Base-by-base conservation (phyloP, 2,888 invertebrate genomes). In the Salticus scenicus region DNA sequence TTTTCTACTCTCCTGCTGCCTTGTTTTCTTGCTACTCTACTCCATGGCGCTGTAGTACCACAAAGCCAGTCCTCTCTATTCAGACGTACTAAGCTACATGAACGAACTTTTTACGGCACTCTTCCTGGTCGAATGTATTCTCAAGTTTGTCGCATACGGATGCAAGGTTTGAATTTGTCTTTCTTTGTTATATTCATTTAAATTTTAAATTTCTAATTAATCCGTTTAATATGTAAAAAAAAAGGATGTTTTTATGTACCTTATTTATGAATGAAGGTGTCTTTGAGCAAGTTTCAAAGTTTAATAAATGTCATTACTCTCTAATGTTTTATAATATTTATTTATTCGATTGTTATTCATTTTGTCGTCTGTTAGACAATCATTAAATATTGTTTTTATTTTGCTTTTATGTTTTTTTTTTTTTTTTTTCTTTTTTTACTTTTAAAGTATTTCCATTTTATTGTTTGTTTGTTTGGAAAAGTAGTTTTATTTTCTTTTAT, bases 71-170 rank as follows among this genome's bases (percentile, higher is more conserved):
- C 94, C 94, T 92, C 93, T 94, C 93, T 96, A 96, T 93, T 94
- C 95, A 94, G 96, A 97, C 94, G 94, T 94, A 94, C 94, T 97
- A 94, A 95, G 94, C 93, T 94, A 94, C 93, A 95, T 96, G 95
- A 97, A 97, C 94, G 94, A 96, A 94, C 94, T 96, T 93, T 96
- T 97, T 94, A 97, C 96, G 93, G 94, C 96, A 93, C 95, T 96
- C 94, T 97, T 97, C 94, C 94, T 96, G 93, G 94, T 97, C 94
- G 97, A 97, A 94, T 97, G 96, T 93, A 94, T 96, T 92, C 94
- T 97, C 94, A 97, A 97, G 95, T 94, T 97, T 93, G 94, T 96
- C 93, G 97, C 96, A 93, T 97, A 96, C 93, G 97, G 97, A 94
- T 89, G 91, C 89, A 91, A 91, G 92, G 92, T 92, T 90, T 87